Evolutionary conservation across 2,113 vertebrate species (phyloP).

Genomic region (Solea solea): DNA sequence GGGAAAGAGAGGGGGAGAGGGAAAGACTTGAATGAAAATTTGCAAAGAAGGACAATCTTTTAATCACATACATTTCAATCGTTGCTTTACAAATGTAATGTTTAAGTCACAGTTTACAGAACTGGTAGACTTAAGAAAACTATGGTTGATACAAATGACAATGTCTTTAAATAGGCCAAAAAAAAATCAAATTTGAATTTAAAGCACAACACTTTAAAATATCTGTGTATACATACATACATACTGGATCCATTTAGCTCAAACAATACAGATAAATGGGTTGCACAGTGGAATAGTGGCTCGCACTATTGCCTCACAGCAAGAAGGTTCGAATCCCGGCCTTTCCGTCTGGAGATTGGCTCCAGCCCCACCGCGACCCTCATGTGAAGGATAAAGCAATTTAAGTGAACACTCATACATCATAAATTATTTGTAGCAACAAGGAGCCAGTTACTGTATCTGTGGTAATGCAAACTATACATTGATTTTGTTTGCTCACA

Average conservation of each 20-base stretch:
- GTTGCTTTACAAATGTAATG: slow-evolving; percentile 4
- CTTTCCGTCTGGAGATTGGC: no score
- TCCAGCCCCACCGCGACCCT: no score
- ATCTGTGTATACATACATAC: slow-evolving; percentile 23
- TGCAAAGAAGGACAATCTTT: slow-evolving; percentile 25
- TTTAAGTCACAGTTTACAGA: slow-evolving; percentile 44
- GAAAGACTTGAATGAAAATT: slow-evolving; percentile 16
- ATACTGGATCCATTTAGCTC: neutral
- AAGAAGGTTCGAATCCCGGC: no score
- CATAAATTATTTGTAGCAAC: slow-evolving; percentile 21
- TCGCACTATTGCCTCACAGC: no score
- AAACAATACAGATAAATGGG: no score
- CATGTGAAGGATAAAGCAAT: no score
- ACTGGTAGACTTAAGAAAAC: slow-evolving; percentile 17
- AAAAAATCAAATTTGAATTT: slow-evolving; percentile 31
- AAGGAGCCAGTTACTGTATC: slow-evolving; percentile 13
- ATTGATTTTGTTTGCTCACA: neutral
- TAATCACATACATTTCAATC: neutral
- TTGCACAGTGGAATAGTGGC: no score
- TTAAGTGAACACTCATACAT: slow-evolving; percentile 6
- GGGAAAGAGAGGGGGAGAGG: slow-evolving; percentile 24
- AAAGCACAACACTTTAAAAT: slow-evolving; percentile 10
- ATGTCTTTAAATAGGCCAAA: neutral
- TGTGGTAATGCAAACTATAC: slow-evolving; percentile 9
- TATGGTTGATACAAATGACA: slow-evolving; percentile 14